phyloP scores from a whole-genome alignment of 2,113 vertebrate genomes.

The Candoia aspera region DNA sequence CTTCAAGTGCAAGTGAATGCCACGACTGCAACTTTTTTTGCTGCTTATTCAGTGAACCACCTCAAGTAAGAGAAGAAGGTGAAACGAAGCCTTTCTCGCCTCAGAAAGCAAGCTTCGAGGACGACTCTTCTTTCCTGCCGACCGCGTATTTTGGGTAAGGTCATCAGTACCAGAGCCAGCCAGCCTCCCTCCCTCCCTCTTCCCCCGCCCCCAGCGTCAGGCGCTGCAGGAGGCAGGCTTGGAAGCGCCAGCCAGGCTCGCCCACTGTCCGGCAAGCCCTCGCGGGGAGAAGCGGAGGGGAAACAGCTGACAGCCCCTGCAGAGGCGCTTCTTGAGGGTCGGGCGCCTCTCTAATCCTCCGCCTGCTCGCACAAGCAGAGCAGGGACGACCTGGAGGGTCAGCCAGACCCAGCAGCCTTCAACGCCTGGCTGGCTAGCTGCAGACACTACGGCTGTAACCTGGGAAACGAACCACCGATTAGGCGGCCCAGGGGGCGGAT shows the following conservation, averaged over 20 bases:
- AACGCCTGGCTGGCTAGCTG: conserved; percentile 8
- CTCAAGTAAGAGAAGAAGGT: too few relatives aligned
- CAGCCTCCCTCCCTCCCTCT: background rate
- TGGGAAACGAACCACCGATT: conserved; percentile 44
- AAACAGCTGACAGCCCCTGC: conserved; percentile 5
- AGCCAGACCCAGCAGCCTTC: conserved; percentile 24
- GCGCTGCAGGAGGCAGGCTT: conserved; percentile 7
- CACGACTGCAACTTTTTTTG: background rate
- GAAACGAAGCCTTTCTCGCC: background rate
- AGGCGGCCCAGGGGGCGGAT: conserved; percentile 14
- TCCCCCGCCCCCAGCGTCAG: background rate
- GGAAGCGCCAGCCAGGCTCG: conserved; percentile 1
- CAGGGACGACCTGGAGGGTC: conserved; percentile 18
- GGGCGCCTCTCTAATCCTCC: conserved; percentile 30
- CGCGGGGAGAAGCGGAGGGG: background rate
- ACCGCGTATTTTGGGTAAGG: background rate
- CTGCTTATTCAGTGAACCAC: too few relatives aligned
- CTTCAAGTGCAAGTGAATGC: background rate
- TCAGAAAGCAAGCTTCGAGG: background rate
- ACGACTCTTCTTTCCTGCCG: background rate
- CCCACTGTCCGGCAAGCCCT: conserved; percentile 1
- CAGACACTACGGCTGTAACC: conserved; percentile 50
- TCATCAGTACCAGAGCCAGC: background rate
- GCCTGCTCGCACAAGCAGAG: conserved; percentile 21
- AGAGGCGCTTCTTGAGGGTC: conserved; percentile 6